Conservation (phyloP, 2,113 vertebrate species). For the Platysteira castanea region DNA sequence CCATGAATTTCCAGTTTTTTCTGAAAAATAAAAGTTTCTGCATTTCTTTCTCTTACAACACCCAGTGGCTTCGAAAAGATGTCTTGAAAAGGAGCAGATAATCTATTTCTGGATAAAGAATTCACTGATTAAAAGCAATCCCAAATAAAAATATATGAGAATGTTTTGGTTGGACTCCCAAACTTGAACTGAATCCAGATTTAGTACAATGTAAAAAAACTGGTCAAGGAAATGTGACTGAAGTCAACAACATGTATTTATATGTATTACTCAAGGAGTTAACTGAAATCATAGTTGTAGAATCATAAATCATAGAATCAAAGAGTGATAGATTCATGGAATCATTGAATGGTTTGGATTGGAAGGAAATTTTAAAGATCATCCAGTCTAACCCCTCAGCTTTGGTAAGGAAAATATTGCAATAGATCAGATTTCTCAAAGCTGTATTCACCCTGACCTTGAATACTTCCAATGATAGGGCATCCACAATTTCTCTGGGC, state of each 20-base stretch:
- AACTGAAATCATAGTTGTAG: not conserved
- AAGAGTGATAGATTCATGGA: not conserved
- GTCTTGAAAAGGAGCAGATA: not conserved
- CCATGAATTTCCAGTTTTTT: not conserved
- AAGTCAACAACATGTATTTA: not conserved
- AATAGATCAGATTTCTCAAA: not conserved
- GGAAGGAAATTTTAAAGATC: not conserved
- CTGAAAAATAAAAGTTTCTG: not conserved
- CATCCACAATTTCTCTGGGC: not conserved
- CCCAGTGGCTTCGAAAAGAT: not conserved
- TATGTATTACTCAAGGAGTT: not conserved
- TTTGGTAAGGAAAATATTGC: not conserved
- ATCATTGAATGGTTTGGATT: not conserved
- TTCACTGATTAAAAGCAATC: not conserved
- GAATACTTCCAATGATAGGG: not conserved
- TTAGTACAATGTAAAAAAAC: not conserved
- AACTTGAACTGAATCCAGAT: not conserved
- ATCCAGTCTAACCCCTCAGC: not conserved
- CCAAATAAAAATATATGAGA: not conserved
- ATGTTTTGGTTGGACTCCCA: not conserved
- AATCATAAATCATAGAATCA: not conserved
- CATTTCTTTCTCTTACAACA: not conserved
- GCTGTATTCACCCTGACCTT: accelerated
- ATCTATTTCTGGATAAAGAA: not conserved
- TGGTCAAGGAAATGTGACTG: not conserved